Evolutionary conservation across 2,113 vertebrate genomes (phyloP), one percentile per base, ranked within the genome.

Genomic region (Microtus richardsoni): DNA sequence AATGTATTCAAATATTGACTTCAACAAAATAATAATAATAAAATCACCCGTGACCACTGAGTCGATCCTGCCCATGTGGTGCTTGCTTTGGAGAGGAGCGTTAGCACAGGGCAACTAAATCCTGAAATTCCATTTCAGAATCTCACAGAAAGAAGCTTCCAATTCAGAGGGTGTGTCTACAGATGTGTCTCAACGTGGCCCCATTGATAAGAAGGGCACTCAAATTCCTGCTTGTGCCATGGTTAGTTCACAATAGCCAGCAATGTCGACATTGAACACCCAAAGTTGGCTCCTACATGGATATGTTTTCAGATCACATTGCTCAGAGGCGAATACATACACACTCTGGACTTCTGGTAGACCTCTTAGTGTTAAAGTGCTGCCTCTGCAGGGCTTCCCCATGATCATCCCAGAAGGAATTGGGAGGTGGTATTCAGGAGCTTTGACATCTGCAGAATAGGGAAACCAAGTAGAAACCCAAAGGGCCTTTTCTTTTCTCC

Each of bases 21-120:
- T 91, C 7, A 91, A 21, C 64, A 93, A 93, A 89, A 90, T 75
- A 80, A 88, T 68, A 71, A 93, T 82, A 75, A 89, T 62, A 73
- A 66, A 80, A 36, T 80, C 74, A 8, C 21, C 66, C 1, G 3
- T 96, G 33, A 88, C 54, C 30, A 95, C 30, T 73, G 36, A 83
- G 21, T 83, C 3, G 77, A 91, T 36, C 70, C 12, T 70, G 7
- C 19, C 77, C 30, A 36, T 39, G 24, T 30, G 94, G 22, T 47
- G 8, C 17, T 24, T 93, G 26, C 21, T 92, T 91, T 74, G 41
- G 22, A 64, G 75, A 89, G 28, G 49, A 64, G 73, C 49, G n/a
- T 93, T 94, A 87, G 88, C 78, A 68, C 91, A 64, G 33, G 24
- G 89, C 16, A 0, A 79, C 83, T 79, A n/a, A 90, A 78, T 92